phyloP scores from a whole-genome alignment of 2,797 vertebrate genomes.

The Sebastes elongatus region DNA sequence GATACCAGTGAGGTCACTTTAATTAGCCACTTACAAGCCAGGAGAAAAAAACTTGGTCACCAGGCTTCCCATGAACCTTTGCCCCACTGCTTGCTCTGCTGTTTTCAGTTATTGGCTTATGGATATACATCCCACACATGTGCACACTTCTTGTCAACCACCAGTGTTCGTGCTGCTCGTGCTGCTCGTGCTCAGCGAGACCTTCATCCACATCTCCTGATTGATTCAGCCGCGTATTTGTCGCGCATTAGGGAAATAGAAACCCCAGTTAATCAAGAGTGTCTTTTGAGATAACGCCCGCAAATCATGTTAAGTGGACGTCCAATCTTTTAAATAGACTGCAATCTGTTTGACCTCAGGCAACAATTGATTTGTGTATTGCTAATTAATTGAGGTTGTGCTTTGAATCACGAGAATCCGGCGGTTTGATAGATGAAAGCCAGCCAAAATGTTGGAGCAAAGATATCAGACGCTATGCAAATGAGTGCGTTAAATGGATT shows the following conservation, averaged over 20 bases:
- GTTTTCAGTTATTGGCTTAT: slow-evolving; percentile 31
- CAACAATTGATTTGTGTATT: slow-evolving; percentile 64
- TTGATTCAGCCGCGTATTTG: slow-evolving; percentile 50
- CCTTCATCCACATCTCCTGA: slow-evolving; percentile 31
- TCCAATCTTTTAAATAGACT: slow-evolving; percentile 64
- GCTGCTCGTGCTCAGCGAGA: background rate
- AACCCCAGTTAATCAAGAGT: slow-evolving; percentile 57
- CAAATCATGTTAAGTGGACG: slow-evolving; percentile 63
- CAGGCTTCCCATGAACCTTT: slow-evolving; percentile 47
- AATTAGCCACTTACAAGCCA: slow-evolving; percentile 61
- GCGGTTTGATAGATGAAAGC: slow-evolving; percentile 2
- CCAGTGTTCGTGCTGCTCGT: background rate
- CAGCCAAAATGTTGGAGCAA: background rate
- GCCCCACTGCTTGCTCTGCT: slow-evolving; percentile 30
- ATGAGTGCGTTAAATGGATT: slow-evolving; percentile 5
- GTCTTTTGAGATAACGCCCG: slow-evolving; percentile 51
- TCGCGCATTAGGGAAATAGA: slow-evolving; percentile 51
- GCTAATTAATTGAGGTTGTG: slow-evolving; percentile 67
- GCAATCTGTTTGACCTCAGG: slow-evolving; percentile 60
- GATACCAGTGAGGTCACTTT: slow-evolving; percentile 64
- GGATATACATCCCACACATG: background rate
- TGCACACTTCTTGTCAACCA: background rate
- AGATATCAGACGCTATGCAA: slow-evolving; percentile 22
- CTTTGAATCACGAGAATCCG: slow-evolving; percentile 38
- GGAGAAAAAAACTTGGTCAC: slow-evolving; percentile 22